Base-by-base conservation (phyloP, 2,113 vertebrate genomes). In the Thalassarche chlororhynchos region DNA sequence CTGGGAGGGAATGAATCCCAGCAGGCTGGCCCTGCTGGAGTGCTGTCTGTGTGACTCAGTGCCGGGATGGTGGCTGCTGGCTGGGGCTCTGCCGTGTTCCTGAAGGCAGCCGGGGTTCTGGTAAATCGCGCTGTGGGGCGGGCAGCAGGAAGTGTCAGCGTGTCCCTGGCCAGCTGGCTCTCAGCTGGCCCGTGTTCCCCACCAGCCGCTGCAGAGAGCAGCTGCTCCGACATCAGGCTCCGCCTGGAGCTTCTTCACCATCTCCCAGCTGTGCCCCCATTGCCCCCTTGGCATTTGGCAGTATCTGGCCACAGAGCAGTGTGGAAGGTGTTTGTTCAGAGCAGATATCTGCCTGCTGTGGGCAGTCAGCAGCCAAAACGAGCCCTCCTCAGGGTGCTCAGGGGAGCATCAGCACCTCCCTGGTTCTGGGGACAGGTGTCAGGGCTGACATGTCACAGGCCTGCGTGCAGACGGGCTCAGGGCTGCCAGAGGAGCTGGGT, bases 401-500 rank as follows among this genome's bases (percentile, higher is more conserved):
- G 31, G 36, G 32, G 17, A 60, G 20, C 21, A 9, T 36, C 58
- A 32, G 51, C 47, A 38, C 14, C 44, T 55, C 77, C 2, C 9
- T 19, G 23, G 5, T 19, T 38, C 76, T 81, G 74, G 72, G 47
- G 28, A 20, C 17, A 3, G 14, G 18, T 46, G 32, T 38, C 0
- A 3, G 42, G 71, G 38, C 52, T 76, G 18, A 15, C 3, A 0
- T 12, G 55, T 64, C 52, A 8, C 14, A 11, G 44, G 10, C 9
- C 14, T 1, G 2, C 6, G 2, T 34, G 71, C 32, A 28, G 47
- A 11, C 0, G 15, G 72, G 46, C 24, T 36, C 8, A 5, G 55
- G 32, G 65, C 6, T 1, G 1, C 29, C 0, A 0, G 21, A 44
- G 58, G 62, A 78, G n/a, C 71, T 86, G 88, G 11, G 29, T 32